Base-by-base conservation (phyloP, 2,113 vertebrate genomes). In the Anguilla japonica region DNA sequence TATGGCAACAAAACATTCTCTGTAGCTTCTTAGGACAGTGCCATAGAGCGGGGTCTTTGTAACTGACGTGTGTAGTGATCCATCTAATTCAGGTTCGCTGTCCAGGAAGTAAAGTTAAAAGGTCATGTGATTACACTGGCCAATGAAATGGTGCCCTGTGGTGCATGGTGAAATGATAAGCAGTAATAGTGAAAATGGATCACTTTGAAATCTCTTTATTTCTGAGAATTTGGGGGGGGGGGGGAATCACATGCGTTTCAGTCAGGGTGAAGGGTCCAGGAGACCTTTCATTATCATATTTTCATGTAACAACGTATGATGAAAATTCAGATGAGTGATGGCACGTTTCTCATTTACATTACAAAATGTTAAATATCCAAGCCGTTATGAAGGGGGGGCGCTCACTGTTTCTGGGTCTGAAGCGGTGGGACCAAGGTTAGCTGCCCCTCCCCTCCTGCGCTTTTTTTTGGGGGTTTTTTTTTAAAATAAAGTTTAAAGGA, bases 401-500 rank as follows among this genome's bases (percentile, higher is more conserved):
- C 5, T 67, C 20, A 22, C 5, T 67, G 9, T 75, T 34, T 34
- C 34, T 22, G 5, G n/a, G n/a, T 34, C 71, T 75, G 8, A 13
- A 75, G 9, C 26, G 29, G n/a, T 75, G 2, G n/a, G 26, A 34
- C 71, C n/a, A 2, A 11, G n/a, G 26, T 34, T 2, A 22, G 22
- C n/a, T 3, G 6, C 63, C 22, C 22, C 63, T 26, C 26, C 20
- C 63, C 9, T 75, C 71, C 71, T 75, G 71, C 1, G 20, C 5
- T 75, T 75, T 75, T 53, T 53, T 53, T 53, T 8, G 13, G 50
- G 4, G 4, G 43, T 46, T 46, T 53, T 75, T 34, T 75, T 75
- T 67, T 26, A 67, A 67, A 67, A 67, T n/a, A 75, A 75, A 75
- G n/a, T 75, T 75, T 29, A 75, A 75, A 75, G 71, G 71, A 75